Evolutionary conservation across 2,797 vertebrate species (phyloP).

Genomic region (Cheirogaleus major): DNA sequence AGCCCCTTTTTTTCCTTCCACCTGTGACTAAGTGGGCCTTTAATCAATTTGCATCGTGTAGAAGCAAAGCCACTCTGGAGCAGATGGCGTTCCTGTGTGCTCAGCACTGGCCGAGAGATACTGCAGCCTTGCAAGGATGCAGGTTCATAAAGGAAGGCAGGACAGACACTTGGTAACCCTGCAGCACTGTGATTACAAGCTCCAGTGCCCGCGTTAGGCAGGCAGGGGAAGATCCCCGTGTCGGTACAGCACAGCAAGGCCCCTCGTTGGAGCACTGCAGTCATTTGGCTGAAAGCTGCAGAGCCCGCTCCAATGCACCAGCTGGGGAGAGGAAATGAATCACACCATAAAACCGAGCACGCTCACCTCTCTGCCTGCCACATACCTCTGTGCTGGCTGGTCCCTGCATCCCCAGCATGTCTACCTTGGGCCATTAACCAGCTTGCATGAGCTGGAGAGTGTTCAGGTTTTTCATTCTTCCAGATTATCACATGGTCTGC

Average conservation of each 20-base stretch:
- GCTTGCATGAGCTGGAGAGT: not conserved
- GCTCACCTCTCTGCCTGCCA: not conserved
- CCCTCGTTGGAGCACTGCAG: not conserved
- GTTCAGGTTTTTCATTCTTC: not conserved
- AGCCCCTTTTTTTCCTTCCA: not conserved
- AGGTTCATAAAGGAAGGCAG: not conserved
- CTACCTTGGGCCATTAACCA: not conserved
- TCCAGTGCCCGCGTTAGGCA: rapidly evolving
- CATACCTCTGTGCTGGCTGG: not conserved
- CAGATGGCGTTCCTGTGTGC: too few relatives aligned
- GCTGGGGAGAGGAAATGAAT: slow-evolving; percentile 30
- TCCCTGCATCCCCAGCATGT: not conserved
- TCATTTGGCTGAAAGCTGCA: not conserved
- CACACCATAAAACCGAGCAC: not conserved
- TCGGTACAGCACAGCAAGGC: not conserved
- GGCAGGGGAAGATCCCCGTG: not conserved
- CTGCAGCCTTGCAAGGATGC: not conserved
- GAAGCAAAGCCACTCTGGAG: not conserved
- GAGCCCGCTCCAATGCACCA: not conserved
- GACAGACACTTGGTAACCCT: not conserved
- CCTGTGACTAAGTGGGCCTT: not conserved
- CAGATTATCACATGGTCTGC: not conserved
- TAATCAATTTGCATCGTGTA: not conserved
- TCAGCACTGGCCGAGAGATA: not conserved
- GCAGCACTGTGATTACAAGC: not conserved